These are phyloP conservation scores for Epirrhoe alternata DNA, from an alignment of 2,888 invertebrate species.

Conservation along the genomic window DNA sequence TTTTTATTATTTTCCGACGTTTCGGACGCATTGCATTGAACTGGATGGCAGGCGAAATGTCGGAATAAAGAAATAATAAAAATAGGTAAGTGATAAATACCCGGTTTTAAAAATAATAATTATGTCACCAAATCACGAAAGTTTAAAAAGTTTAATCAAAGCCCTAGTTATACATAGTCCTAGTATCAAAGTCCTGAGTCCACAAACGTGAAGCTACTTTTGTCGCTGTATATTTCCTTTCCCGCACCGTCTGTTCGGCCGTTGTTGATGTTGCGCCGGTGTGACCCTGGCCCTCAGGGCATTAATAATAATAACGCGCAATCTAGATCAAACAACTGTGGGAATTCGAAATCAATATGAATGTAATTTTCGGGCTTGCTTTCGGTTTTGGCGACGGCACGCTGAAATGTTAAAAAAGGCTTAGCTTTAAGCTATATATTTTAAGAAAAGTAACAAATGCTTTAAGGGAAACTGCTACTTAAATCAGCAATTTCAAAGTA, in stretches of 20 bases:
- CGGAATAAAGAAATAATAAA: too few relatives aligned
- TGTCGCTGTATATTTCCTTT: conserved; percentile 41
- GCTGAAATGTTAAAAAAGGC: not conserved
- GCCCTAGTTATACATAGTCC: too few relatives aligned
- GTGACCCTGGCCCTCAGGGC: conserved; percentile 63
- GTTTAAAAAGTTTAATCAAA: too few relatives aligned
- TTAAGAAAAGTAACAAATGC: too few relatives aligned
- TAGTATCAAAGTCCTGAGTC: too few relatives aligned
- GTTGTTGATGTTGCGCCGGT: conserved; percentile 67
- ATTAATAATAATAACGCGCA: conserved; percentile 75
- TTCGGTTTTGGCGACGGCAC: not conserved
- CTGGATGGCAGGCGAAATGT: too few relatives aligned
- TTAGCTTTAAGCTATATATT: not conserved
- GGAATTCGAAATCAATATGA: conserved; percentile 75
- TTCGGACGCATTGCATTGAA: too few relatives aligned
- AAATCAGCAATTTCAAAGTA: not conserved
- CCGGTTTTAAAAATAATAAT: too few relatives aligned
- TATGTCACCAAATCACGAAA: too few relatives aligned
- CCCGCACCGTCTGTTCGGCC: conserved; percentile 58
- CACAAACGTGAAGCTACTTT: not conserved
- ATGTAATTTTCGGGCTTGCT: conserved; percentile 5
- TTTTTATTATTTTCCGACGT: too few relatives aligned
- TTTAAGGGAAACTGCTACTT: not conserved
- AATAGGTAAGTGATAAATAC: too few relatives aligned
- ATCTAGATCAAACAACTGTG: conserved; percentile 63